Conservation (phyloP, 2,113 vertebrate species). For the Anas platyrhynchos region DNA sequence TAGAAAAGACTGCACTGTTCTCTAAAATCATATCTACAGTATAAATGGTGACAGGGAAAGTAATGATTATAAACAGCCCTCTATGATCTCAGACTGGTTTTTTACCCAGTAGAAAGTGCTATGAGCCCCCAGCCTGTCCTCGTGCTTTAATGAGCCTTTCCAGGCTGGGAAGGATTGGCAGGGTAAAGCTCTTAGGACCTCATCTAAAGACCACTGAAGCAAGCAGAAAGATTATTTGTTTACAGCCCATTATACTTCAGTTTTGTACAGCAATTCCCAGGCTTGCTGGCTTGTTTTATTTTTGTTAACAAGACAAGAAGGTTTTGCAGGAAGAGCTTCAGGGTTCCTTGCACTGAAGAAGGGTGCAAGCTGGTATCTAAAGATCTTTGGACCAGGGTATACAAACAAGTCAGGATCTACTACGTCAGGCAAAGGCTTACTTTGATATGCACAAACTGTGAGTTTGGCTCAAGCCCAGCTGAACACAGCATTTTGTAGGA, state of each 20-base stretch:
- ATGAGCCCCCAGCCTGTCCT: neutral
- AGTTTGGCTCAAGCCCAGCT: neutral
- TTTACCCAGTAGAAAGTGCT: neutral
- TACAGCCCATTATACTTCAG: neutral
- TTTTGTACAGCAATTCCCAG: neutral
- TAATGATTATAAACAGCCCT: neutral
- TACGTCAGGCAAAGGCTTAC: rapidly evolving
- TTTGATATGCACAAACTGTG: neutral
- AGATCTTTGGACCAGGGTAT: neutral
- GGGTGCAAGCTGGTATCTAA: neutral
- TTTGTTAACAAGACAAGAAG: neutral
- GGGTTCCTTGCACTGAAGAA: neutral
- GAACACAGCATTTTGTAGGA: neutral
- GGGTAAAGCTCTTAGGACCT: neutral
- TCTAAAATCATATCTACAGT: neutral
- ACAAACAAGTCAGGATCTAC: neutral
- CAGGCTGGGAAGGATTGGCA: neutral
- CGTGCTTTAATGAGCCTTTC: neutral
- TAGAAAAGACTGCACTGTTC: neutral
- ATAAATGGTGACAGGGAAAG: neutral
- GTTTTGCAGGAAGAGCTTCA: neutral
- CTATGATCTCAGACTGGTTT: neutral
- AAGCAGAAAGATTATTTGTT: neutral
- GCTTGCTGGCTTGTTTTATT: neutral
- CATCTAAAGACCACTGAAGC: neutral